phyloP scores from a whole-genome alignment of 2,888 invertebrate species.

The Conops quadrifasciatus region DNA sequence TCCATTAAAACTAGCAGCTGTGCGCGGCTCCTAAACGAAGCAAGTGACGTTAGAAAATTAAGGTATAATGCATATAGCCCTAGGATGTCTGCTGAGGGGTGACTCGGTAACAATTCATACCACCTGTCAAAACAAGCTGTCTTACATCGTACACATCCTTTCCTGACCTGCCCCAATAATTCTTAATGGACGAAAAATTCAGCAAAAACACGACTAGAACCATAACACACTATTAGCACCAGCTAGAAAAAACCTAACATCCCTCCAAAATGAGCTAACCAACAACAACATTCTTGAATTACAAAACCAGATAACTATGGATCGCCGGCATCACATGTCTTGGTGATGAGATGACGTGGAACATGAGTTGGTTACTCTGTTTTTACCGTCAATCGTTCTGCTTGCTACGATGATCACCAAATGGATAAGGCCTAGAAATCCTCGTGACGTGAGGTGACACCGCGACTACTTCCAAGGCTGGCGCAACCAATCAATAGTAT shows the following conservation, averaged over 20 bases:
- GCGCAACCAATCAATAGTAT: too few relatives aligned
- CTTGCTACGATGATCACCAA: too few relatives aligned
- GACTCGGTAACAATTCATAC: not conserved
- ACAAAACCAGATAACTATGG: not conserved
- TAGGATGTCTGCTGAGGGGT: not conserved
- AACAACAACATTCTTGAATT: not conserved
- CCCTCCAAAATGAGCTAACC: not conserved
- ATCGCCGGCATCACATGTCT: not conserved
- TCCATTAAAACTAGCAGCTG: not conserved
- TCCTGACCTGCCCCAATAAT: not conserved
- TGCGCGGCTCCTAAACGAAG: not conserved
- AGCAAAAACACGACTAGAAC: not conserved
- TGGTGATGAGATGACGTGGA: too few relatives aligned
- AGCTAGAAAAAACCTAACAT: not conserved
- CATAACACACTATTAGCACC: not conserved
- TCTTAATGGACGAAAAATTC: not conserved
- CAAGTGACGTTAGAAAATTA: not conserved
- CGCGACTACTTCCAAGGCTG: too few relatives aligned
- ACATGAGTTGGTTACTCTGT: too few relatives aligned
- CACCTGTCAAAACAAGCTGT: not conserved
- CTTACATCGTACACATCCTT: not conserved
- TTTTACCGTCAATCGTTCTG: too few relatives aligned
- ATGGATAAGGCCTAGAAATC: too few relatives aligned
- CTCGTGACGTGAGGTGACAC: too few relatives aligned
- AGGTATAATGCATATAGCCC: not conserved